Conservation (phyloP, 2,113 vertebrate species). For the Anguilla japonica region DNA sequence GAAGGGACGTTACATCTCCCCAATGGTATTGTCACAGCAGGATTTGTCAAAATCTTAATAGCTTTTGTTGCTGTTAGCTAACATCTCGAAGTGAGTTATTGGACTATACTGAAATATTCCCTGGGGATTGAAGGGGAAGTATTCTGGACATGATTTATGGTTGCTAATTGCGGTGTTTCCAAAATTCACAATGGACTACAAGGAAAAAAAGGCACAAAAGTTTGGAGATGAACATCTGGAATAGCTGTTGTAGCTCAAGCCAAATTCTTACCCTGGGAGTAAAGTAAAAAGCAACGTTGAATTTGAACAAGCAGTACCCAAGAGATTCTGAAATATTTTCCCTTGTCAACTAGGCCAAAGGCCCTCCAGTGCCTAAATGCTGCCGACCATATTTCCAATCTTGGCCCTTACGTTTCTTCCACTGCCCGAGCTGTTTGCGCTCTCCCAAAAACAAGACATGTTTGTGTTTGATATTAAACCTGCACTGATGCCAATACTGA, state of each 20-base stretch:
- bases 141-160: slow-evolving; percentile 74
- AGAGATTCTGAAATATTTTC: slow-evolving; percentile 69
- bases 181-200: slow-evolving; percentile 67
- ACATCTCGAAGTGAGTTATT: slow-evolving; percentile 70
- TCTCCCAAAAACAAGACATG: slow-evolving; percentile 64
- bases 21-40: slow-evolving; percentile 44
- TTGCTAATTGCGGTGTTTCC: slow-evolving; percentile 69
- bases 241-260: slow-evolving; percentile 63
- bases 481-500: slow-evolving; percentile 53
- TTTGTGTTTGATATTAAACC: slow-evolving; percentile 66
- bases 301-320: slow-evolving; percentile 68
- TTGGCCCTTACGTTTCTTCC: slow-evolving; percentile 39
- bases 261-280: slow-evolving; percentile 73
- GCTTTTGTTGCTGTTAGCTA: slow-evolving; percentile 60
- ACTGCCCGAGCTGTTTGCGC: slow-evolving; percentile 52
- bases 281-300: slow-evolving; percentile 63
- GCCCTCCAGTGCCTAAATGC: slow-evolving; percentile 45
- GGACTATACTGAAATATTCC: slow-evolving; percentile 68
- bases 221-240: slow-evolving; percentile 73
- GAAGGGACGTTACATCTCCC: slow-evolving; percentile 44
- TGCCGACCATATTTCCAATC: slow-evolving; percentile 55
- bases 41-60: slow-evolving; percentile 54
- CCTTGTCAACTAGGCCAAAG: slow-evolving; percentile 62
- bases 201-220: slow-evolving; percentile 43
- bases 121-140: slow-evolving; percentile 68